phyloP scores from a whole-genome alignment of 2,888 invertebrate species.

The Volucella zonaria region DNA sequence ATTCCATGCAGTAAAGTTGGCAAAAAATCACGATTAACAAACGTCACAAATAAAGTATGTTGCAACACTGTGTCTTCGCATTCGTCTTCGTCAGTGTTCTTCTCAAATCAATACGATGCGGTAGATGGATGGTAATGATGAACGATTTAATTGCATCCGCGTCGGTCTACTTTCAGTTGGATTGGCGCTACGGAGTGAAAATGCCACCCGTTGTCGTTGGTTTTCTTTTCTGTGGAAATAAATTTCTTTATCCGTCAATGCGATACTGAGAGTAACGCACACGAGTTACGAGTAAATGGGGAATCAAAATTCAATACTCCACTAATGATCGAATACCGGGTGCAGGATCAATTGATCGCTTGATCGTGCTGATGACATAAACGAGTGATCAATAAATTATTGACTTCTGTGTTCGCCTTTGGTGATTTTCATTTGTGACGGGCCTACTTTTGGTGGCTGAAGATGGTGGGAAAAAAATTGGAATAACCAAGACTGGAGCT shows the following conservation, averaged over 20 bases:
- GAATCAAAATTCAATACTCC: conserved; percentile 7
- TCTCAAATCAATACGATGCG: conserved; percentile 25
- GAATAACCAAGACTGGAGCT: neutral
- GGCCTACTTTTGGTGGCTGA: conserved; percentile 27
- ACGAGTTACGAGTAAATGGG: neutral
- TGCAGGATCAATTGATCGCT: conserved; percentile 37
- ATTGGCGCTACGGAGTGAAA: conserved; percentile 3
- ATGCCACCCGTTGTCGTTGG: neutral
- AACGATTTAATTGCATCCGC: conserved; percentile 50
- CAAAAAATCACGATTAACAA: conserved; percentile 24
- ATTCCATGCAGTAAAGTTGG: conserved; percentile 27
- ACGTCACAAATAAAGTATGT: conserved; percentile 11
- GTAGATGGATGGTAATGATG: conserved; percentile 3
- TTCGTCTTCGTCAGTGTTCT: neutral
- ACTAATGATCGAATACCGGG: conserved; percentile 27
- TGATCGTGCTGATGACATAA: conserved; percentile 65
- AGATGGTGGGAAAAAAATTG: conserved; percentile 44
- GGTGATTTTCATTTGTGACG: conserved; percentile 18
- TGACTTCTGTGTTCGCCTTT: conserved; percentile 19
- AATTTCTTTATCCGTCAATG: conserved; percentile 36
- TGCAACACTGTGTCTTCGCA: conserved; percentile 20
- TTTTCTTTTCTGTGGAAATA: conserved; percentile 45
- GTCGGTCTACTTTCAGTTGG: conserved; percentile 38
- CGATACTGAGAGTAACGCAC: conserved; percentile 25
- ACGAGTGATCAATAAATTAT: conserved; percentile 61